Evolutionary conservation across 2,113 vertebrate genomes (phyloP).

Genomic region (Rhagologus leucostigma): DNA sequence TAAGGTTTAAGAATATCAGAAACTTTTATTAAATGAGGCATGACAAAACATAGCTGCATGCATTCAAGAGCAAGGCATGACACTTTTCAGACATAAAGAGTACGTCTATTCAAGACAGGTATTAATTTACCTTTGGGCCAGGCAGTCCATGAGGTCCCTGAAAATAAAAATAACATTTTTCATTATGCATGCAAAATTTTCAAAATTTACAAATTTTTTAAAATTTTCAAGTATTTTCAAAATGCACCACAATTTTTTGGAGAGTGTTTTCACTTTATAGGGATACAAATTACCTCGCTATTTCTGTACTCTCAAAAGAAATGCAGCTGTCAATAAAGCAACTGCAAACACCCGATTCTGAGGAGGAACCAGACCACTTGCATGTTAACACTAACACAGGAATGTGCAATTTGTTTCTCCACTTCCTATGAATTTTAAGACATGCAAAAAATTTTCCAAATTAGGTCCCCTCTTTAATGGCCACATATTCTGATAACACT

Average conservation of each 20-base stretch:
- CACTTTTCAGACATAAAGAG: background rate
- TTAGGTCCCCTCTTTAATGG: background rate
- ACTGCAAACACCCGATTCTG: background rate
- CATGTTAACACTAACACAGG: background rate
- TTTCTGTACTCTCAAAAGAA: background rate
- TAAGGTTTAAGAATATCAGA: constrained; percentile 77
- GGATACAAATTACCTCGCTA: background rate
- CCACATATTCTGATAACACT: background rate
- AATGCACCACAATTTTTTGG: background rate
- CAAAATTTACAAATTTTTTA: no score
- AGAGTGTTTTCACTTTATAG: background rate
- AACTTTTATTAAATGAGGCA: constrained; percentile 46
- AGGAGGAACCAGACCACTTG: background rate
- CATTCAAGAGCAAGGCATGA: constrained; percentile 56
- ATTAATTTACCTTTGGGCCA: constrained; percentile 89
- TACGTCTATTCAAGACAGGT: background rate
- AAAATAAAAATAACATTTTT: constrained; percentile 64
- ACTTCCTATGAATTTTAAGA: background rate
- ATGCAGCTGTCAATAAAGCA: background rate
- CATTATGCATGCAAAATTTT: no score
- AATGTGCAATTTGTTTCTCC: background rate
- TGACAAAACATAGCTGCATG: constrained; percentile 66
- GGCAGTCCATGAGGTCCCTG: constrained; percentile 96
- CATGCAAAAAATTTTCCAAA: background rate
- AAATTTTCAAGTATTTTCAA: no score